Evolutionary conservation across 2,888 invertebrate species (phyloP), one percentile per base, ranked within the genome.

Genomic region (Amblyjoppa proteus): DNA sequence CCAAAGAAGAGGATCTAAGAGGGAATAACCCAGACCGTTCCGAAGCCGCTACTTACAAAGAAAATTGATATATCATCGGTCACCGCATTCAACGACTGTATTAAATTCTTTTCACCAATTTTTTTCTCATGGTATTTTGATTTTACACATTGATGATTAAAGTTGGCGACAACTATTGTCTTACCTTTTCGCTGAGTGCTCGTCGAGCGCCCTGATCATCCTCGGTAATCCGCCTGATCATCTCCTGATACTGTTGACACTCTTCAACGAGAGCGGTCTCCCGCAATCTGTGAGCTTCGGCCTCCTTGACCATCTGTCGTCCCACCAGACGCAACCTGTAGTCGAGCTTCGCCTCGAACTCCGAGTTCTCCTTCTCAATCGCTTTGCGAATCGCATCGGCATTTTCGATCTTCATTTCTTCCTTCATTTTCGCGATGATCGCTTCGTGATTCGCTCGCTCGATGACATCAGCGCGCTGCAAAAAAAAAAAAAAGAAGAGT

Each of bases 221-320:
- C 89, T 96, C 96, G 0, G 96, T 96, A 56, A 97, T 94, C 89
- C 96, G 96, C 88, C 96, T 96, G 85, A 97, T 96, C 0, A 96
- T 96, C 77, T 96, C 96, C 88, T 96, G 96, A 89, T 97, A 96
- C 91, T 96, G 96, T 86, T 94, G 94, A 89, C 96, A 96, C 91
- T 97, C 97, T 74, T 96, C 95, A 13, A 94, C 93, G 3, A 97
- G 92, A 31, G 95, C 93, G 31, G 94, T 94, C 90, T 96, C 96
- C 70, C 96, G 95, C 83, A 96, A 95, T n/a, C 88, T 86, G 16
- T 92, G 91, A 4, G 82, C 84, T 93, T 96, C 95, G 89, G 95
- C 95, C 69, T 96, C 96, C 1, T 95, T 93, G 79, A 90, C 87
- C 49, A 92, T 85, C 51, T 91, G 89, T 56, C 93, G 91, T 84